Evolutionary conservation across 2,797 vertebrate genomes (phyloP).

Genomic region (Sebastes paucispinis): DNA sequence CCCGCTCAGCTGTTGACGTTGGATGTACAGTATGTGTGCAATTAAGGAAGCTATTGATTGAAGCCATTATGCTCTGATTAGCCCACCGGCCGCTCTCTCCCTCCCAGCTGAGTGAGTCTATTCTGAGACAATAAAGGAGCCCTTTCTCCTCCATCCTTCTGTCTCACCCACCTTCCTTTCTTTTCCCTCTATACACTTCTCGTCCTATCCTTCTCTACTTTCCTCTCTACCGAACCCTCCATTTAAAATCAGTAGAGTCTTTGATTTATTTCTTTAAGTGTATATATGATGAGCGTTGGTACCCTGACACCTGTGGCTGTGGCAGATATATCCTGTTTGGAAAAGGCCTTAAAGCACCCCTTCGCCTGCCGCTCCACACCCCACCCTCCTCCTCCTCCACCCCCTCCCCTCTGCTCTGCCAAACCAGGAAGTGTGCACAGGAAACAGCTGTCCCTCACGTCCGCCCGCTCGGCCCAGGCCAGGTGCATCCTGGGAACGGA

Average conservation of each 20-base stretch:
- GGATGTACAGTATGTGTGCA: constrained; percentile 43
- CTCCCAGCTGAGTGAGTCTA: constrained; percentile 38
- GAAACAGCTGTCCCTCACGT: constrained; percentile 85
- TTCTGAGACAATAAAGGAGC: constrained; percentile 56
- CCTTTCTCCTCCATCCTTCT: constrained; percentile 6
- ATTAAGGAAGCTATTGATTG: constrained; percentile 72
- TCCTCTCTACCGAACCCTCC: not conserved
- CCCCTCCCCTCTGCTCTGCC: constrained; percentile 17
- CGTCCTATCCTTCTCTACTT: not conserved
- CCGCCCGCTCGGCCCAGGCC: constrained; percentile 71
- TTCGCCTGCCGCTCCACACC: not conserved
- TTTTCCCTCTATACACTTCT: not conserved
- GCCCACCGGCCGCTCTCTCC: not conserved
- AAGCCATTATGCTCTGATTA: constrained; percentile 55
- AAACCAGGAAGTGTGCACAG: constrained; percentile 83
- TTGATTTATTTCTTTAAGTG: constrained; percentile 6
- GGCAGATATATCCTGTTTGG: constrained; percentile 78
- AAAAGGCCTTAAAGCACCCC: constrained; percentile 51
- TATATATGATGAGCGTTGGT: constrained; percentile 7
- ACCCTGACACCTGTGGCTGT: constrained; percentile 72
- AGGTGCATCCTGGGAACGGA: constrained; percentile 88
- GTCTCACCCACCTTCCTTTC: not conserved
- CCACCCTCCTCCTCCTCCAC: not conserved
- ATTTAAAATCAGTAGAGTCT: not conserved
- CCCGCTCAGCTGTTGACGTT: constrained; percentile 17